phyloP scores from a whole-genome alignment of 2,113 vertebrate species.

The Laticauda colubrina region DNA sequence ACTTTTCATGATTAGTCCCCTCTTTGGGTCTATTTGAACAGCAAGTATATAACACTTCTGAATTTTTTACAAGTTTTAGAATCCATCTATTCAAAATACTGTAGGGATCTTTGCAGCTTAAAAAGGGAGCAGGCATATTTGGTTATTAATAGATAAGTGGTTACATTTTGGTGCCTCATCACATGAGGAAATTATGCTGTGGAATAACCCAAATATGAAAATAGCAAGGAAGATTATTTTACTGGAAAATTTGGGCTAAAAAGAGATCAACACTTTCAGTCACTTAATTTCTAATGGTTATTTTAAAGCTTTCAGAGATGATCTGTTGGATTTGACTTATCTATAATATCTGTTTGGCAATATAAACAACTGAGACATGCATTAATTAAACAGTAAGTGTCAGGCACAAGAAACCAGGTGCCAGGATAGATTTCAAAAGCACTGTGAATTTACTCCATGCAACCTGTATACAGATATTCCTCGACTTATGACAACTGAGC shows the following conservation, averaged over 20 bases:
- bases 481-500: not conserved
- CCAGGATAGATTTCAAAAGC: too few relatives aligned
- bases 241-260: not conserved
- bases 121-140: not conserved
- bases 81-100: not conserved
- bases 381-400: not conserved
- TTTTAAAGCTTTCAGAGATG: not conserved
- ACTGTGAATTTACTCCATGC: not conserved
- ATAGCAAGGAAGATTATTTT: not conserved
- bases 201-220: not conserved
- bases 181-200: not conserved
- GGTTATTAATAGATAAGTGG: not conserved
- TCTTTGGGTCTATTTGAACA: not conserved
- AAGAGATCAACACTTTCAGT: not conserved
- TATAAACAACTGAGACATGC: not conserved
- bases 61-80: not conserved
- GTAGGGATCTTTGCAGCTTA: not conserved
- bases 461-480: not conserved
- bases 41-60: not conserved
- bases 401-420: too few relatives aligned
- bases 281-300: not conserved
- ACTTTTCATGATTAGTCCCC: not conserved
- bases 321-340: not conserved
- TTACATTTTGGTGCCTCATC: not conserved
- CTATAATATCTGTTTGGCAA: not conserved